Conservation (phyloP, 2,797 vertebrate genomes). For the Amblyraja radiata region DNA sequence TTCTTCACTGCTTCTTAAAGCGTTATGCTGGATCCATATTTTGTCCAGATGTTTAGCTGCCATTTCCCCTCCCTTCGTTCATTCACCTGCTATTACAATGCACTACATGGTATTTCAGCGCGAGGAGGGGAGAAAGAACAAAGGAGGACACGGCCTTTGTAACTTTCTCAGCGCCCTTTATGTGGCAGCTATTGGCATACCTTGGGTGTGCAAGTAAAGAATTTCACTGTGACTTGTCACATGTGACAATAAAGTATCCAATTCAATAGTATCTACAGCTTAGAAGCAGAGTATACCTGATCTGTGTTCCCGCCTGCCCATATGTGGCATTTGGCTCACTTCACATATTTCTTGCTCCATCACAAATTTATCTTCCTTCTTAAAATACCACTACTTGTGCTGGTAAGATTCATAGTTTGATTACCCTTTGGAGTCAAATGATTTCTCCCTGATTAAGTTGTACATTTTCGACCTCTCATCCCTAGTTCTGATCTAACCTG, state of each 20-base stretch:
- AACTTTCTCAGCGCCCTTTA: too few species aligned
- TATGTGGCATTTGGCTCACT: not conserved
- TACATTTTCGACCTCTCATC: not conserved
- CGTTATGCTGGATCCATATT: not conserved
- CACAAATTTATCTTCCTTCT: not conserved
- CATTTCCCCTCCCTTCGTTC: not conserved
- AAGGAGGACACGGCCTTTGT: too few species aligned
- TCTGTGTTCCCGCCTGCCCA: too few species aligned
- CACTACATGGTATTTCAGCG: too few species aligned
- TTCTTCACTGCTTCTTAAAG: not conserved
- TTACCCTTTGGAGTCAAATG: too few species aligned
- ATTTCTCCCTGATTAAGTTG: not conserved
- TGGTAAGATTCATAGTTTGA: not conserved
- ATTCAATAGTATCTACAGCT: not conserved
- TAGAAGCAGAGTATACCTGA: not conserved
- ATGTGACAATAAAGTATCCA: too few species aligned
- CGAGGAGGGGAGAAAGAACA: too few species aligned
- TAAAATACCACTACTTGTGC: not conserved
- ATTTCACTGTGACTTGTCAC: too few species aligned
- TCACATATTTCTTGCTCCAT: not conserved
- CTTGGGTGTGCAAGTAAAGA: too few species aligned
- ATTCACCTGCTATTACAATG: too few species aligned
- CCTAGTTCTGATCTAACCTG: not conserved
- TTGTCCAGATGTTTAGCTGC: not conserved
- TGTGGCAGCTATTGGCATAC: too few species aligned